Base-by-base conservation (phyloP, 2,113 vertebrate species). In the Genyomyrus donnyi region DNA sequence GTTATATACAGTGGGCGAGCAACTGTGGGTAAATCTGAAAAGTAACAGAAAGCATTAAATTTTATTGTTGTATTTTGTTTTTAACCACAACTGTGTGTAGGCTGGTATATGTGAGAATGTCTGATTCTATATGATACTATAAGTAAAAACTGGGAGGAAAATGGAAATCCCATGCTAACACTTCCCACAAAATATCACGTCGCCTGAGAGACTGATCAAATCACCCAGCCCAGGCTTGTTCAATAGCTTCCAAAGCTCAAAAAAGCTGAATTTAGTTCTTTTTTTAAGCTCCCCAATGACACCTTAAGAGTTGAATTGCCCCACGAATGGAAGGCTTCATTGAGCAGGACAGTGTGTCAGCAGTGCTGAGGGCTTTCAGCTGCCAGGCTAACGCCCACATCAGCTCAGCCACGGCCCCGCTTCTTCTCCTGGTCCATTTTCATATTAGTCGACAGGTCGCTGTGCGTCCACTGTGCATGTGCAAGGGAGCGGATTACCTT, bases 261-360 rank as follows among this genome's bases (percentile, higher is more conserved):
- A 77, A 19, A 21, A 48, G 45, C 27, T n/a, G 42, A 24, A n/a
- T 85, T 46, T 48, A 46, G 19, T 46, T 94, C 5, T 21, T 93
- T 92, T 90, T 93, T 90, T 91, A 92, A 91, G 90, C 91, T 90
- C 91, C 88, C 90, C 70, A 88, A 91, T 92, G 93, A 90, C 87
- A 88, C 92, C 93, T 93, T 93, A 88, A 0, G 80, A 94, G 93
- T 93, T 90, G 91, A 92, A 93, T 90, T 90, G 92, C 90, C 91
- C 88, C 91, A 94, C 93, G 93, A 93, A 94, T 95, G 93, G 94
- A 94, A 93, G 93, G 92, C 92, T 93, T 94, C 91, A 95, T 94
- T 93, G 94, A 93, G 90, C 93, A 91, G 91, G 90, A n/a, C 88
- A 91, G 45, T 88, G 83, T 39, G 46, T 19, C 48, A 83, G 70